Conservation (phyloP, 2,797 vertebrate genomes). For the Sebastes variabilis region DNA sequence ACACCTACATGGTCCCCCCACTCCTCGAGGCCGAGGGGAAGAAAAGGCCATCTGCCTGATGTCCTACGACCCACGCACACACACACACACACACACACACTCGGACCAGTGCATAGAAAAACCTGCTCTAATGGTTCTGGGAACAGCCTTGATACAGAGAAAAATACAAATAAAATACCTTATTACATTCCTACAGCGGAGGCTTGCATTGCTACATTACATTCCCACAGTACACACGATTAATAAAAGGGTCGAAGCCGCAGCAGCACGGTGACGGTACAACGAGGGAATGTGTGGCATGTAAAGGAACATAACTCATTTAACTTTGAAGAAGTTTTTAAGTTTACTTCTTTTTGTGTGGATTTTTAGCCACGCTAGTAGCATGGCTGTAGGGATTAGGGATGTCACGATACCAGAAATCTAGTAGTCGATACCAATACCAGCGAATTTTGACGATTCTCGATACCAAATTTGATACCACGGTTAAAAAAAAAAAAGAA, state of each 20-base stretch:
- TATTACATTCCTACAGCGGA: neutral
- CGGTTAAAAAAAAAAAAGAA: too few relatives aligned
- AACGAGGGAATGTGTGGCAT: neutral
- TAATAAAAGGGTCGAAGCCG: conserved; percentile 1
- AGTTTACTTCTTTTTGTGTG: neutral
- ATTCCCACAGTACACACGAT: neutral
- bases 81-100: too few relatives aligned
- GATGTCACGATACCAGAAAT: too few relatives aligned
- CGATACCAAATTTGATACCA: too few relatives aligned
- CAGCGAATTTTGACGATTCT: too few relatives aligned
- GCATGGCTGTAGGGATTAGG: too few relatives aligned
- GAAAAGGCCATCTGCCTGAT: conserved; percentile 72
- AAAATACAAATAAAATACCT: neutral
- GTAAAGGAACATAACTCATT: neutral
- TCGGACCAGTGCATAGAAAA: conserved; percentile 6
- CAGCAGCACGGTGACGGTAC: neutral
- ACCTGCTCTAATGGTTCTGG: neutral
- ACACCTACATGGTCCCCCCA: conserved; percentile 64
- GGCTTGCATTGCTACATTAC: neutral
- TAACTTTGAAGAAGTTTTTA: neutral
- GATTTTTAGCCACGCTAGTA: neutral
- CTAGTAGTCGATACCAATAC: too few relatives aligned
- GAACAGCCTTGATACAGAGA: neutral
- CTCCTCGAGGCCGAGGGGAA: conserved; percentile 17
- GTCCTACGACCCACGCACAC: conserved; percentile 48